Evolutionary conservation across 2,113 vertebrate species (phyloP).

Genomic region (Benitochromis conjunctus): DNA sequence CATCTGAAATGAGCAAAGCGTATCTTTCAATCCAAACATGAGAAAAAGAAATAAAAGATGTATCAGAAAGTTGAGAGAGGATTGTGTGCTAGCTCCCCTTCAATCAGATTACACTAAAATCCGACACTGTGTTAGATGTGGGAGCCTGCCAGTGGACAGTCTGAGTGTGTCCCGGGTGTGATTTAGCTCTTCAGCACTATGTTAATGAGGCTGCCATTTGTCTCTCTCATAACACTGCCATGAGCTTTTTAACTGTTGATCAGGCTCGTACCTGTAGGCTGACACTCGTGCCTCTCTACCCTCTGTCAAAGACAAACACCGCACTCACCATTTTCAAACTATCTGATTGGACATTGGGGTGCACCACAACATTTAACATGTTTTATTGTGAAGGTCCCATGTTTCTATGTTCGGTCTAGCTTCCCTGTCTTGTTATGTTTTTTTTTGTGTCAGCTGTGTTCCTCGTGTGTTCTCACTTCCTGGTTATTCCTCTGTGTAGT

Average conservation of each 20-base stretch:
- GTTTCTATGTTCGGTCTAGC: no score
- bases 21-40: background rate
- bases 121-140: background rate
- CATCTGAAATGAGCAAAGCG: background rate
- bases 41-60: accelerated
- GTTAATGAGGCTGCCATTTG: slow-evolving; percentile 8
- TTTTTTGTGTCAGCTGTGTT: no score
- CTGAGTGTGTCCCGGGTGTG: background rate
- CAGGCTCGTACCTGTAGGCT: background rate
- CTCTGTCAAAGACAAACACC: background rate
- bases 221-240: slow-evolving; percentile 1
- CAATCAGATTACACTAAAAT: background rate
- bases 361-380: background rate
- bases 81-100: background rate
- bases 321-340: background rate
- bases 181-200: background rate
- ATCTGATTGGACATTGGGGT: background rate
- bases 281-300: slow-evolving; percentile 18
- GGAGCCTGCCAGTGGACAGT: background rate
- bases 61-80: background rate
- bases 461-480: no score
- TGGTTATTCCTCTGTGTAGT: no score
- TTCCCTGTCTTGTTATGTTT: no score
- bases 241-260: slow-evolving; percentile 5
- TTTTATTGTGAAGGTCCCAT: no score